Evolutionary conservation across 2,113 vertebrate genomes (phyloP).

Genomic region (Myotis lucifugus): DNA sequence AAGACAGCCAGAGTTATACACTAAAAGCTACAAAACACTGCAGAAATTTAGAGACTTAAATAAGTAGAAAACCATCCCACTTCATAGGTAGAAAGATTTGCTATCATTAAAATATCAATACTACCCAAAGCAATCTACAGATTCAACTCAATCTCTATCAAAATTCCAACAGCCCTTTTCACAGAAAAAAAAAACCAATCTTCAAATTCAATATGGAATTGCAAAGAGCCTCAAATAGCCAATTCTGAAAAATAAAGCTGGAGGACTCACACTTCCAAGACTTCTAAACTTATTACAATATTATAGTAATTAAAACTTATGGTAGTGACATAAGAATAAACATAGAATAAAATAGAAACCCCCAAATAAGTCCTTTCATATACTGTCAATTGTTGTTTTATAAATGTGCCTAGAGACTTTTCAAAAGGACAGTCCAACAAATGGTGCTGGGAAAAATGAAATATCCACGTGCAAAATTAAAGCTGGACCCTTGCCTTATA

Average conservation of each 20-base stretch:
- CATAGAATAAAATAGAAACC: not conserved
- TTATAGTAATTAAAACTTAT: not conserved
- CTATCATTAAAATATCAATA: not conserved
- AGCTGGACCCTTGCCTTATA: not conserved
- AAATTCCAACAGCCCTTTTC: not conserved
- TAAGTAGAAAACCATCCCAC: not conserved
- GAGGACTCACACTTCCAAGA: not conserved
- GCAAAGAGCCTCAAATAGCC: not conserved
- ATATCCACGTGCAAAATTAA: not conserved
- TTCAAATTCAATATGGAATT: not conserved
- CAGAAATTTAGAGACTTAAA: not conserved
- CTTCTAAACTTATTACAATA: not conserved
- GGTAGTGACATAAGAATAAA: not conserved
- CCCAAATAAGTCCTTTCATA: not conserved
- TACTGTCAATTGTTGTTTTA: not conserved
- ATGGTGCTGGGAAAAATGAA: not conserved
- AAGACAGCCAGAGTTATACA: not conserved
- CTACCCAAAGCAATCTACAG: not conserved
- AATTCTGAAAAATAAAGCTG: not conserved
- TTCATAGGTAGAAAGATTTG: not conserved
- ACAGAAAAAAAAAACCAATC: not conserved
- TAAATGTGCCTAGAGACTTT: not conserved
- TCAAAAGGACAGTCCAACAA: not conserved
- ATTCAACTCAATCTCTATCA: not conserved
- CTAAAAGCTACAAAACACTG: not conserved